Evolutionary conservation across 92 coral and sea anemone genomes (phyloP).

Genomic region (Parazoanthus atlanticus): DNA sequence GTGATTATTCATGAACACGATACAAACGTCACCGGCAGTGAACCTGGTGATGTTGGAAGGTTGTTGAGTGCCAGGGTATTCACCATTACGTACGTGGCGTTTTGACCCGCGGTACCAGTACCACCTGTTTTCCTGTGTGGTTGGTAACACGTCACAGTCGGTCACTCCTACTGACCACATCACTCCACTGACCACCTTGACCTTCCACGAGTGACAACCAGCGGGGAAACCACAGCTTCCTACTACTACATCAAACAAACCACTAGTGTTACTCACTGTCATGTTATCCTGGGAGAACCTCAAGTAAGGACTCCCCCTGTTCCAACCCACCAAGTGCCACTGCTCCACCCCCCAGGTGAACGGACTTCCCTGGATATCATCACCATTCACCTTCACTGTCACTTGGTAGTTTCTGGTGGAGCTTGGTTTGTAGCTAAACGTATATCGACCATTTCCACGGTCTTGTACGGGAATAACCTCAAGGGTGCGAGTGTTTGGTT

Average conservation of each 20-base stretch:
- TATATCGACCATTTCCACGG: no score
- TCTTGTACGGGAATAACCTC: slow-evolving; percentile 12
- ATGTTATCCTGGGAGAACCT: neutral
- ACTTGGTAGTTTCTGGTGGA: no score
- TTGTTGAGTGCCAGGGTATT: neutral
- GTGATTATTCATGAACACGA: neutral
- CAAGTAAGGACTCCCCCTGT: neutral
- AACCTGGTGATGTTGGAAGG: no score
- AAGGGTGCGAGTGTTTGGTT: neutral
- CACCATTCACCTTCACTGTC: no score
- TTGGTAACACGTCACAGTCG: neutral
- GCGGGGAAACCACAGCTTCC: neutral
- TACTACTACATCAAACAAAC: neutral
- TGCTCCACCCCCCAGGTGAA: slow-evolving; percentile 9
- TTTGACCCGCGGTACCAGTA: neutral
- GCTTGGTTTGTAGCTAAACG: no score
- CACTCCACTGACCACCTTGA: neutral
- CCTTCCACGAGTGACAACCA: no score
- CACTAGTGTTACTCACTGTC: neutral
- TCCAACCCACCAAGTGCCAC: slow-evolving; percentile 19
- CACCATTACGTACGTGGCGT: neutral
- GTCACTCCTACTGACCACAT: neutral
- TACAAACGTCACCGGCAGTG: neutral
- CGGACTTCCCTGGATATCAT: no score
- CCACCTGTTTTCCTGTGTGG: neutral